phyloP scores from a whole-genome alignment of 1,140 invertebrate species.

The Lethrus apterus region DNA sequence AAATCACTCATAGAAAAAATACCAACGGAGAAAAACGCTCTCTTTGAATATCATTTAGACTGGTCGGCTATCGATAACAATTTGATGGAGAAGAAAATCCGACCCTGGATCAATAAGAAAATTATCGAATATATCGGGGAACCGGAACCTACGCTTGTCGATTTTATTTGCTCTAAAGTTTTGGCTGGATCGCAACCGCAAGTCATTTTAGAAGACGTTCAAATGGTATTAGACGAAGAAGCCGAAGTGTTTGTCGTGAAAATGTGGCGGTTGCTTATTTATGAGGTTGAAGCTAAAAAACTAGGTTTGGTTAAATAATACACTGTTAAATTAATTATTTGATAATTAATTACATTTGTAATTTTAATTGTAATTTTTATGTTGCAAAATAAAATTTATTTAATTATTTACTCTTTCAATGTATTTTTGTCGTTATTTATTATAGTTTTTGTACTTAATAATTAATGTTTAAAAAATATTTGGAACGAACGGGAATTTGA shows the following conservation, averaged over 20 bases:
- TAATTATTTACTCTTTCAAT: conserved; percentile 2
- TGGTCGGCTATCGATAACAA: conserved; percentile 65
- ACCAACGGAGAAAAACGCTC: conserved; percentile 91
- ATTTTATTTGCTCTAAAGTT: conserved; percentile 98
- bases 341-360: conserved; percentile 8
- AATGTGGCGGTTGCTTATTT: conserved; percentile 98
- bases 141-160: conserved; percentile 94
- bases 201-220: conserved; percentile 93
- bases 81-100: conserved; percentile 94
- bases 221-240: conserved; percentile 97
- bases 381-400: conserved; percentile 12
- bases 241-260: conserved; percentile 99
- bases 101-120: conserved; percentile 99
- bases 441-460: too few relatives aligned
- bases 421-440: too few relatives aligned
- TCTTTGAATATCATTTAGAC: conserved; percentile 91
- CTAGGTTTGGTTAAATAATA: conserved; percentile 64
- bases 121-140: conserved; percentile 99
- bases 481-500: too few relatives aligned
- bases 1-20: conserved; percentile 98
- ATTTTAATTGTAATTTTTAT: conserved; percentile 11
- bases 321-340: conserved; percentile 11
- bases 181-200: conserved; percentile 86
- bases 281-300: conserved; percentile 98
- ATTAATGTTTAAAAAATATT: too few relatives aligned